A percentile compares a stretch with the other conserved stretches of the same genome.
Evolutionary conservation across 2,888 invertebrate genomes (phyloP).

Genomic region (Ectemnius cavifrons): DNA sequence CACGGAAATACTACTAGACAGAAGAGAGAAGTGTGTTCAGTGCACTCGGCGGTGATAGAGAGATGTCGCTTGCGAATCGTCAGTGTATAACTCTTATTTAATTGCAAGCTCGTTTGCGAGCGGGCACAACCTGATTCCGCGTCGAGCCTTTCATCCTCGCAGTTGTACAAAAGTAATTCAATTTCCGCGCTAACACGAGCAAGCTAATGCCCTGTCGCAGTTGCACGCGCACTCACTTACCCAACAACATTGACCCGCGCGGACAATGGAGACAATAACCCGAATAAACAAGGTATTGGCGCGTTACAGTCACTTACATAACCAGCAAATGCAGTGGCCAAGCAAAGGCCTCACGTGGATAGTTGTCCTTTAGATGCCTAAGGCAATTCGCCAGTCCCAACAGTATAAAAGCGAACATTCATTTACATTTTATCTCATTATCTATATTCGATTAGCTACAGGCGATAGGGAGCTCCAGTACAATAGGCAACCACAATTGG

Average conservation of each 20-base stretch:
- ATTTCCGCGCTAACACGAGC: conserved; percentile 61
- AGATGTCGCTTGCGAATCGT: no score
- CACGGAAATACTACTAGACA: no score
- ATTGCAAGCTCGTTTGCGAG: conserved; percentile 49
- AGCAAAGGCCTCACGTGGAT: no score
- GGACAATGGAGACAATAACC: conserved; percentile 49
- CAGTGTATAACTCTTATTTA: conserved; percentile 35
- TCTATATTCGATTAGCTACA: no score
- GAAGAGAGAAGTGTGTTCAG: no score
- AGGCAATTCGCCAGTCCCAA: no score
- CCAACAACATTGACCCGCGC: conserved; percentile 48
- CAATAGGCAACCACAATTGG: background rate
- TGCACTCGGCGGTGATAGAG: no score
- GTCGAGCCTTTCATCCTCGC: conserved; percentile 46
- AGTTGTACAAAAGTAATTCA: conserved; percentile 65
- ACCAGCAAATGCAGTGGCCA: conserved; percentile 4
- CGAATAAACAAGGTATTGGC: conserved; percentile 55
- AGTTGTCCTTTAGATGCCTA: no score
- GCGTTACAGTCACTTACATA: conserved; percentile 31
- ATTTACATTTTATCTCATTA: no score
- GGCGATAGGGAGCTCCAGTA: background rate
- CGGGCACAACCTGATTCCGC: conserved; percentile 34
- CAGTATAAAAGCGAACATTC: no score
- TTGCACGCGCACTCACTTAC: conserved; percentile 25
- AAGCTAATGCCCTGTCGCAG: conserved; percentile 14